These are phyloP conservation scores for Ibidorhyncha struthersii DNA, from an alignment of 2,113 vertebrate genomes.

Conservation along the genomic window DNA sequence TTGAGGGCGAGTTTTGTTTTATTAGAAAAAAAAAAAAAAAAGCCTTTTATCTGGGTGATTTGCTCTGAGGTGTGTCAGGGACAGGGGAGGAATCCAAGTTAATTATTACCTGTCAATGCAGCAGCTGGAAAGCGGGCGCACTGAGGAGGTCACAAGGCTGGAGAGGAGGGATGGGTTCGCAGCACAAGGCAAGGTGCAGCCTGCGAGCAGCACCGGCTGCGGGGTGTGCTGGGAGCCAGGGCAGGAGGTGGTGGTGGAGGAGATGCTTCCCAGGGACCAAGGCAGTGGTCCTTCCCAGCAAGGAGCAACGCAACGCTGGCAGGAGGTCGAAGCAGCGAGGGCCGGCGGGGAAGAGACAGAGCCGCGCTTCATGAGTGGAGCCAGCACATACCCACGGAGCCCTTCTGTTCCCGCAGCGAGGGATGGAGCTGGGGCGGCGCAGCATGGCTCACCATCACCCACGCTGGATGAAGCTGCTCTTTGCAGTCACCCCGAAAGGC, in stretches of 20 bases:
- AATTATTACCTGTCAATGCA: constrained; percentile 16
- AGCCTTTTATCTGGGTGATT: constrained; percentile 2
- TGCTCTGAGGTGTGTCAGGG: not conserved
- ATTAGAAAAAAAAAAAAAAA: not conserved
- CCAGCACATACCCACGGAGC: not conserved
- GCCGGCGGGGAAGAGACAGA: not conserved
- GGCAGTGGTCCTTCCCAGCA: not conserved
- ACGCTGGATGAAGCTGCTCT: accelerated
- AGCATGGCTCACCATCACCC: not conserved
- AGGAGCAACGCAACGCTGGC: not conserved
- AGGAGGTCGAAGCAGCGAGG: not conserved
- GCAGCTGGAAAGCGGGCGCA: not conserved
- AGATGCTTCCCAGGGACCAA: not conserved
- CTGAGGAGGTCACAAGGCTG: not conserved
- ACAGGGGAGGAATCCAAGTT: not conserved
- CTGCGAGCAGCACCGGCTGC: accelerated
- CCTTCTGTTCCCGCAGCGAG: accelerated
- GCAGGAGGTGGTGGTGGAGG: not conserved
- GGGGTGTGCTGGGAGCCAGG: not conserved
- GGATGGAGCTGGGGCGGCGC: accelerated
- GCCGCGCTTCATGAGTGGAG: accelerated
- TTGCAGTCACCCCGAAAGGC: not conserved
- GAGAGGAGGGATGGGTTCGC: not conserved
- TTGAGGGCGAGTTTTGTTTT: constrained; percentile 1
- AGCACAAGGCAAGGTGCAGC: not conserved